Conservation (phyloP, 2,888 invertebrate genomes). For the Sericinus montela region DNA sequence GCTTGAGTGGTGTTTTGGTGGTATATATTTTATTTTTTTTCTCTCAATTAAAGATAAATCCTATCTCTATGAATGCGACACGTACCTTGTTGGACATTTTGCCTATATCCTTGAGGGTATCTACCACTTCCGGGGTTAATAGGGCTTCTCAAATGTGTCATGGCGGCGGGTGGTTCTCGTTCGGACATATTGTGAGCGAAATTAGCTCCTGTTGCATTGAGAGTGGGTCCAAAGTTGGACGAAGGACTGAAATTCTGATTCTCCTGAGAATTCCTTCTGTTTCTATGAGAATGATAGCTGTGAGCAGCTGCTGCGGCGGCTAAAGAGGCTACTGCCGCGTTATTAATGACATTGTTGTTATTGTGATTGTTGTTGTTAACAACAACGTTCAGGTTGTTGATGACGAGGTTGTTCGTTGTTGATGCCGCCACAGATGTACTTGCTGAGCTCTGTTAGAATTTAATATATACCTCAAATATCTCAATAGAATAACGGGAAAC, state of each 20-base stretch:
- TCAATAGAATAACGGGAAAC: not conserved
- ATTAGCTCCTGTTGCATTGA: slow-evolving; percentile 64
- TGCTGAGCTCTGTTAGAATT: slow-evolving; percentile 59
- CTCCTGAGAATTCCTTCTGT: slow-evolving; percentile 68
- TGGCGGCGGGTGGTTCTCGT: slow-evolving; percentile 64
- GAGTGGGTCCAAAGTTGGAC: slow-evolving; percentile 66
- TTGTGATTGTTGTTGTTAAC: slow-evolving; percentile 77
- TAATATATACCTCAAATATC: slow-evolving; percentile 3
- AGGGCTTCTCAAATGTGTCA: slow-evolving; percentile 69
- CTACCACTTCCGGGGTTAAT: slow-evolving; percentile 68
- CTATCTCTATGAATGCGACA: slow-evolving; percentile 52
- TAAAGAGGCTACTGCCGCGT: slow-evolving; percentile 71
- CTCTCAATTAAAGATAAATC: slow-evolving; percentile 39
- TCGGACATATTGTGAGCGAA: slow-evolving; percentile 64
- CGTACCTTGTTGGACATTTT: slow-evolving; percentile 75
- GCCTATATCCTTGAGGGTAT: slow-evolving; percentile 69
- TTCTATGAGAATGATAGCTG: slow-evolving; percentile 69
- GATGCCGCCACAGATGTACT: slow-evolving; percentile 71
- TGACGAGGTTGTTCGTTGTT: slow-evolving; percentile 74
- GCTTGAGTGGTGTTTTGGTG: slow-evolving; percentile 70
- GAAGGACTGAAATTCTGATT: slow-evolving; percentile 59
- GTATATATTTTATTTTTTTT: slow-evolving; percentile 32
- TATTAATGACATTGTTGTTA: slow-evolving; percentile 75
- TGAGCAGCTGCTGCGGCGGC: slow-evolving; percentile 74
- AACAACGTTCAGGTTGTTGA: slow-evolving; percentile 73